Evolutionary conservation across 2,888 invertebrate genomes (phyloP).

Genomic region (Scrobipalpa atriplicella): DNA sequence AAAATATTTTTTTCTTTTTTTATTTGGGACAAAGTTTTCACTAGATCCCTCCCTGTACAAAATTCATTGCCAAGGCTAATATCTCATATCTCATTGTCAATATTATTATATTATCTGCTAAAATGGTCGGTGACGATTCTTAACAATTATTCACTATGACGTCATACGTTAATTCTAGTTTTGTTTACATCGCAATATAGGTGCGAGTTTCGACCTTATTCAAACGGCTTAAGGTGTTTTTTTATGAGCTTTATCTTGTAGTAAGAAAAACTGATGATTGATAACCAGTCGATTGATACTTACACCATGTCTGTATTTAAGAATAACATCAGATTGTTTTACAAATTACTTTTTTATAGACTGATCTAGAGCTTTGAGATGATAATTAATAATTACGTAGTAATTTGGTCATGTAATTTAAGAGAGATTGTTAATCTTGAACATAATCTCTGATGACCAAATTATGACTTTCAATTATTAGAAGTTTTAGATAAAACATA

Average conservation of each 20-base stretch:
- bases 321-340: background rate
- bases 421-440: too few species aligned
- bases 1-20: too few species aligned
- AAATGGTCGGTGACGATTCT: slow-evolving; percentile 31
- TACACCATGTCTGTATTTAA: background rate
- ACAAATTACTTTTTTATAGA: too few species aligned
- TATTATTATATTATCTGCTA: background rate
- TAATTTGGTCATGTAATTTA: too few species aligned
- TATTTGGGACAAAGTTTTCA: background rate
- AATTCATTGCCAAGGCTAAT: slow-evolving; percentile 54
- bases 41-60: background rate
- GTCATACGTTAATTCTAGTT: slow-evolving; percentile 65
- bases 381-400: too few species aligned
- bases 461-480: too few species aligned
- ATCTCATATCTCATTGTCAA: background rate
- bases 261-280: slow-evolving; percentile 1
- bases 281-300: background rate
- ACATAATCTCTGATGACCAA: too few species aligned
- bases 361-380: too few species aligned
- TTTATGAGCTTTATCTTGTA: background rate
- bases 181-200: slow-evolving; percentile 58
- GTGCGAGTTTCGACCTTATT: background rate
- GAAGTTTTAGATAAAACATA: too few species aligned
- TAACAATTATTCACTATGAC: slow-evolving; percentile 36
- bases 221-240: background rate